A percentile compares a stretch with the other conserved stretches of the same genome.
phyloP scores from a whole-genome alignment of 1,140 invertebrate species.

The Drosophila sturtevanti region DNA sequence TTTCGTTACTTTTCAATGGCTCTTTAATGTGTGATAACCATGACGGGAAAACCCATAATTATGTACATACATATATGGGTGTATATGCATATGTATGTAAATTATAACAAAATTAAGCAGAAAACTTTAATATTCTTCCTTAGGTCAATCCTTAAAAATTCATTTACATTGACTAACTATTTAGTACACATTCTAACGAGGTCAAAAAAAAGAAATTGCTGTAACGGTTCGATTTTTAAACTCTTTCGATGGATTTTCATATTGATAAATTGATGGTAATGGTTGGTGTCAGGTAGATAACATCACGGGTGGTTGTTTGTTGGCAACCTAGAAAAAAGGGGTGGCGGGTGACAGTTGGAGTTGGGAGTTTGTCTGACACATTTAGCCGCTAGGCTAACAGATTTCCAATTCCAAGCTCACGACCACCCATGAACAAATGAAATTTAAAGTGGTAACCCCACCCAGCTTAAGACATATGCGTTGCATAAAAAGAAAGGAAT shows the following conservation, averaged over 20 bases:
- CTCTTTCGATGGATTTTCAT: background rate
- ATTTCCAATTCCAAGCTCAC: conserved; percentile 54
- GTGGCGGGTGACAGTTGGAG: conserved; percentile 10
- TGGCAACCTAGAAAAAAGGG: conserved; percentile 27
- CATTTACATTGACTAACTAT: too few relatives aligned
- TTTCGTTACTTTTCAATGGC: too few relatives aligned
- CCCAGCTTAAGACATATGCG: conserved; percentile 5
- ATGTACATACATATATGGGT: too few relatives aligned
- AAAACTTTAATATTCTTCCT: too few relatives aligned
- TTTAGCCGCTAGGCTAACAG: conserved; percentile 58
- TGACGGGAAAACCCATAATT: too few relatives aligned
- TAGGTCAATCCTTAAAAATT: too few relatives aligned
- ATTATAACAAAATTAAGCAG: too few relatives aligned
- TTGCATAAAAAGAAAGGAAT: conserved; percentile 29
- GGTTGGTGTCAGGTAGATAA: background rate
- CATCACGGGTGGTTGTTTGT: conserved; percentile 30
- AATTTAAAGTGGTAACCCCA: conserved; percentile 3
- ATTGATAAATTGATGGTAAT: background rate
- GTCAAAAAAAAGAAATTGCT: too few relatives aligned
- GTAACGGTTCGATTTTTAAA: too few relatives aligned
- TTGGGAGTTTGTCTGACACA: conserved; percentile 53
- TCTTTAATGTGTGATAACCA: too few relatives aligned
- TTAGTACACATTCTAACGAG: too few relatives aligned
- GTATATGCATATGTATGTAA: too few relatives aligned
- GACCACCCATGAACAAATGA: conserved; percentile 20